These are phyloP conservation scores for Trissoscelio sp. DNA, from an alignment of 2,888 invertebrate genomes.

Conservation along the genomic window DNA sequence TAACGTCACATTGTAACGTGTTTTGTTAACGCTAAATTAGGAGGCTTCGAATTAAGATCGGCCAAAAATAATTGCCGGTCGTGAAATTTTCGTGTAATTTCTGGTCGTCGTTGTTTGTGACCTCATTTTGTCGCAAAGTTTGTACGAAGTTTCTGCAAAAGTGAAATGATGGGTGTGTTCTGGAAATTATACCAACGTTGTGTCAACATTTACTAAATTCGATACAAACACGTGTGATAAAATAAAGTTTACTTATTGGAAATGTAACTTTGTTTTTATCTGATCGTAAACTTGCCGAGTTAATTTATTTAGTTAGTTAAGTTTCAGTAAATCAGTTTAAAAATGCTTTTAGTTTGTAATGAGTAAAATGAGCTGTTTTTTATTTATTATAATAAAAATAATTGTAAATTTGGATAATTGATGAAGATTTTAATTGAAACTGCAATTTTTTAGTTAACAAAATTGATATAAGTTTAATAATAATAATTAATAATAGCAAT, in stretches of 20 bases:
- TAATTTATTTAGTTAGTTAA: no score
- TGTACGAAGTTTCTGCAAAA: not conserved
- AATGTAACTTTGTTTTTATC: not conserved
- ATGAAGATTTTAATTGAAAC: no score
- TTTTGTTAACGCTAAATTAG: conserved; percentile 41
- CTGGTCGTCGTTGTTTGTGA: conserved; percentile 3
- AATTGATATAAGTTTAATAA: no score
- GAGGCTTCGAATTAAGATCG: conserved; percentile 7
- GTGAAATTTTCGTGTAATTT: not conserved
- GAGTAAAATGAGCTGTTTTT: no score
- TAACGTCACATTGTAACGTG: conserved; percentile 29
- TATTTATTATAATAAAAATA: no score
- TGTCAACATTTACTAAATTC: not conserved
- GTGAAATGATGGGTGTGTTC: not conserved
- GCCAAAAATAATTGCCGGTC: conserved; percentile 5
- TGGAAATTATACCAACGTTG: not conserved
- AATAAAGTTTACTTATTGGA: not conserved
- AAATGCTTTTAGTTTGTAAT: no score
- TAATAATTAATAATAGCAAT: no score
- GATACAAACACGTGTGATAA: not conserved
- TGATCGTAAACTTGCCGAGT: not conserved
- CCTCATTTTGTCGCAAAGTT: conserved; percentile 25
- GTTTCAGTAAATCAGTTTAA: no score
- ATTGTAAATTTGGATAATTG: no score
- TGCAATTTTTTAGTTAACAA: no score